Conservation (phyloP, 2,888 invertebrate genomes). For the Metellina segmentata region DNA sequence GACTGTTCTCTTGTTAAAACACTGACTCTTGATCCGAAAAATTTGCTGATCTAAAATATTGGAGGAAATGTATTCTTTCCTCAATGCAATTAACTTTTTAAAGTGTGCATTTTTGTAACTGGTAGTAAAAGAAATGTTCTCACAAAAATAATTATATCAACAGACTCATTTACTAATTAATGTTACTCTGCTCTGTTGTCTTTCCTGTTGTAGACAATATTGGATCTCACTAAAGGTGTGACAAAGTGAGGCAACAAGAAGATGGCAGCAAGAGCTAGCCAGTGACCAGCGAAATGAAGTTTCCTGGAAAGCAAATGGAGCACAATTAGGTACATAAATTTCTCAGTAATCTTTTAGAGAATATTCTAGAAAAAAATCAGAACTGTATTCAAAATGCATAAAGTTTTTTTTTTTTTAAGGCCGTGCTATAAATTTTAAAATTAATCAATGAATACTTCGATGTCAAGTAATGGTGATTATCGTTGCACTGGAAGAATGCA, state of each 20-base stretch:
- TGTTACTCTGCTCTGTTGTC: conserved; percentile 33
- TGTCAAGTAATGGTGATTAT: too few species aligned
- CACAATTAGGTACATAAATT: background rate
- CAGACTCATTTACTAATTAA: conserved; percentile 4
- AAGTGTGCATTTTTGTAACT: conserved; percentile 29
- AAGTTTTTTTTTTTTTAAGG: too few species aligned
- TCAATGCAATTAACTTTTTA: conserved; percentile 13
- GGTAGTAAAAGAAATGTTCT: conserved; percentile 34
- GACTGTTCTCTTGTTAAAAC: conserved; percentile 21
- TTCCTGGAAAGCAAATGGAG: conserved; percentile 79
- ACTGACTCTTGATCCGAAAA: conserved; percentile 9
- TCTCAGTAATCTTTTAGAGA: background rate
- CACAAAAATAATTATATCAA: conserved; percentile 53
- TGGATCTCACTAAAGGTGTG: conserved; percentile 77
- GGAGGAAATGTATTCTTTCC: conserved; percentile 25
- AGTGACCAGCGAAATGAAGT: conserved; percentile 82
- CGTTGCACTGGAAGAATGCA: too few species aligned
- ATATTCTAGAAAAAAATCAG: background rate
- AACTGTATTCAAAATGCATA: background rate
- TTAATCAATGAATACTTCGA: background rate
- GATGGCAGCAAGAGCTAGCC: conserved; percentile 81
- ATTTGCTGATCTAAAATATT: conserved; percentile 37
- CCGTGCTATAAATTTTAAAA: background rate
- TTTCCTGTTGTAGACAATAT: conserved; percentile 37
- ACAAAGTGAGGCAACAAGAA: conserved; percentile 80